phyloP scores from a whole-genome alignment of 2,888 invertebrate species.

The Ophion ellenae region DNA sequence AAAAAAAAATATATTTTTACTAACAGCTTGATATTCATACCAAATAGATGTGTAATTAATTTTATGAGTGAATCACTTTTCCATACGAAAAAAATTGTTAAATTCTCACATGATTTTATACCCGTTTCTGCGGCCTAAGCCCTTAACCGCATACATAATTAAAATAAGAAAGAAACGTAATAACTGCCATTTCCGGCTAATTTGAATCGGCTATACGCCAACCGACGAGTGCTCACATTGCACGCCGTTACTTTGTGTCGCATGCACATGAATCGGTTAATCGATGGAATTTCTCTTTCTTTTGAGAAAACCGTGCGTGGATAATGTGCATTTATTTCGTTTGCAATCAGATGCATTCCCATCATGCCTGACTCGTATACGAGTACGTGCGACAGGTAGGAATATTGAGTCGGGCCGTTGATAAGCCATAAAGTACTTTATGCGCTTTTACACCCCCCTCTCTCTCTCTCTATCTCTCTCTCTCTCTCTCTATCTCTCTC shows the following conservation, averaged over 20 bases:
- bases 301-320: constrained; percentile 40
- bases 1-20: too few relatives aligned
- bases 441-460: constrained; percentile 21
- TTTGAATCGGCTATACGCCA: constrained; percentile 7
- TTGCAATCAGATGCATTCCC: constrained; percentile 57
- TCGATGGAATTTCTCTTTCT: constrained; percentile 41
- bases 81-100: too few relatives aligned
- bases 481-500: not conserved
- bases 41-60: too few relatives aligned
- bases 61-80: too few relatives aligned
- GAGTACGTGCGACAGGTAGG: constrained; percentile 36
- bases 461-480: not conserved
- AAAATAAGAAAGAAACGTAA: constrained; percentile 16
- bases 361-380: constrained; percentile 51
- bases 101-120: too few relatives aligned
- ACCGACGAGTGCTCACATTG: not conserved
- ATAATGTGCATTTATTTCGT: constrained; percentile 53
- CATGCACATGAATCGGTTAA: not conserved
- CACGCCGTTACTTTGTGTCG: not conserved
- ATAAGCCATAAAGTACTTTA: constrained; percentile 58
- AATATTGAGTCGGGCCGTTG: constrained; percentile 38
- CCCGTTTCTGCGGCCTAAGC: too few relatives aligned
- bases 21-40: too few relatives aligned
- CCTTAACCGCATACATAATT: not conserved
- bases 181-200: not conserved